Percentiles rank a stretch among this genome's conserved stretches.
Conservation (phyloP, 92 coral and sea anemone genomes). For the Heteractis magnifica region DNA sequence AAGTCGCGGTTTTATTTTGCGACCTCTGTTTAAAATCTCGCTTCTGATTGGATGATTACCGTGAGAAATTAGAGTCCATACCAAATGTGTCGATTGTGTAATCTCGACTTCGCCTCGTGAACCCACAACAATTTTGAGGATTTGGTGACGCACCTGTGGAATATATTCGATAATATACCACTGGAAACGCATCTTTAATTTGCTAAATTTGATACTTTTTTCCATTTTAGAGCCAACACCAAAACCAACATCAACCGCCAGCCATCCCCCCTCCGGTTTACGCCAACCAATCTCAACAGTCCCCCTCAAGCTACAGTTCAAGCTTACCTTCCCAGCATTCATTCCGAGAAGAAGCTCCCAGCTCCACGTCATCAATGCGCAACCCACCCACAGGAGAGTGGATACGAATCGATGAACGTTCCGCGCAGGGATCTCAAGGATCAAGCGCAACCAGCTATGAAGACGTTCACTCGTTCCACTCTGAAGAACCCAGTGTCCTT, state of each 20-base stretch:
- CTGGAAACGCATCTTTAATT: no score
- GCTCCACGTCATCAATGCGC: constrained; percentile 58
- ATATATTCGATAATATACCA: no score
- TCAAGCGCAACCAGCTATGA: constrained; percentile 26
- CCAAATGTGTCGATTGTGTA: no score
- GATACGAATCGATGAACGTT: constrained; percentile 52
- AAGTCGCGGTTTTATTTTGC: background rate
- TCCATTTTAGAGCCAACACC: constrained; percentile 20
- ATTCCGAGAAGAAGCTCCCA: constrained; percentile 83
- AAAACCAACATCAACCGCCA: constrained; percentile 10
- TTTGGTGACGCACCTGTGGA: background rate
- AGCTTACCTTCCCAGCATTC: constrained; percentile 68
- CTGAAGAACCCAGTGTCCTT: constrained; percentile 74
- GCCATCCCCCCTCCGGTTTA: constrained; percentile 71
- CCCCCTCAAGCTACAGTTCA: constrained; percentile 33
- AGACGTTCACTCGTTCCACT: constrained; percentile 76
- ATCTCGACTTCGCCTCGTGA: no score
- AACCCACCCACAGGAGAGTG: constrained; percentile 60
- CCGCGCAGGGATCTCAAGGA: constrained; percentile 32
- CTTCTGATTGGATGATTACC: background rate
- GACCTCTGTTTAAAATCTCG: background rate
- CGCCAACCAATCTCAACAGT: constrained; percentile 37
- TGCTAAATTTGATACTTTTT: background rate
- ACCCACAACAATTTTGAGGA: no score
- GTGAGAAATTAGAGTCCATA: no score